Base-by-base conservation (phyloP, 2,888 invertebrate species). In the Sericinus montela region DNA sequence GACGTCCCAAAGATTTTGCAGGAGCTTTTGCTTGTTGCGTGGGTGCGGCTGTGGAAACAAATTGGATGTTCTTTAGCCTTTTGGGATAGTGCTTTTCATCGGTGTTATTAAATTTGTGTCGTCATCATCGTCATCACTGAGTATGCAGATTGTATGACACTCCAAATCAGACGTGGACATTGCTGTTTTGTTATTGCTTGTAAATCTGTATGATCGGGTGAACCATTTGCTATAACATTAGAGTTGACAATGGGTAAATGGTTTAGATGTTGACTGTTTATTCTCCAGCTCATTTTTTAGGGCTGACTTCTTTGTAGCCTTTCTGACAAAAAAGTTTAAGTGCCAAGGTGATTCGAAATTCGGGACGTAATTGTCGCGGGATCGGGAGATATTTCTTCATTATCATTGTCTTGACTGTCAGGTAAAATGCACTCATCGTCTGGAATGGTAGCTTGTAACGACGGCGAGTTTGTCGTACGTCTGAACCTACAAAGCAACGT, bases 371-470 rank as follows among this genome's bases (percentile, higher is more conserved):
- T 11, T n/a, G 5, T 32, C 11, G 13, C 11, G 1, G 32, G 11
- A 6, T 34, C 3, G 1, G 25, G 10, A n/a, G 40, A 6, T 1
- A n/a, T 41, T 5, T 29, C 19, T 6, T 40, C 29, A 7, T n/a
- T 13, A n/a, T 29, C 36, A n/a, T 36, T 36, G 15, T 47, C 40
- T 11, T 32, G 11, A 1, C 6, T 32, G 11, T 32, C 82, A 0
- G 87, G 87, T n/a, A 87, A 62, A 42, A 87, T 87, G 54, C 80
- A 74, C 59, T 87, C 86, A 28, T 69, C 80, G 37, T 46, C 50
- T 1, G 58, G 36, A 30, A 48, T 48, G 9, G 28, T 37, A 19
- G 28, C 0, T 9, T 19, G 39, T 40, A 16, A 29, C 3, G 25
- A 10, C n/a, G 46, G 15, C 23, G 40, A 4, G 10, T 40, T 34